phyloP scores from a whole-genome alignment of 2,888 invertebrate species.

The Seira ritae region DNA sequence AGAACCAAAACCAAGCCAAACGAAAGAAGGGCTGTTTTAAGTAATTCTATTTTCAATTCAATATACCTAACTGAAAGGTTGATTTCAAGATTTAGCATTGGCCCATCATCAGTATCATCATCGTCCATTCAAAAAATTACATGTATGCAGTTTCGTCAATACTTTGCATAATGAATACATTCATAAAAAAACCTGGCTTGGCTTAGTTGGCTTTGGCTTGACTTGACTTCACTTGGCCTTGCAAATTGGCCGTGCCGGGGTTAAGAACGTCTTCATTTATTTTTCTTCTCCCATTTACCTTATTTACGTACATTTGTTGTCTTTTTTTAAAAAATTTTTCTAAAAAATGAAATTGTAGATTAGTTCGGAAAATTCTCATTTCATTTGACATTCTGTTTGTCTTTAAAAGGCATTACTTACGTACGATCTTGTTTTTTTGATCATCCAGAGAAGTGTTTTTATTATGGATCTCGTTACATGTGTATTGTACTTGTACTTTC shows the following conservation, averaged over 20 bases:
- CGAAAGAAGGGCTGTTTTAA: no score
- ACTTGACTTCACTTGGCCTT: conserved; percentile 10
- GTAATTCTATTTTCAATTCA: no score
- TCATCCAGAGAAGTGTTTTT: neutral
- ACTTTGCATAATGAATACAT: no score
- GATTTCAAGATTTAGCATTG: no score
- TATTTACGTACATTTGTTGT: conserved; percentile 17
- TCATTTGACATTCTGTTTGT: conserved; percentile 17
- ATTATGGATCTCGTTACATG: no score
- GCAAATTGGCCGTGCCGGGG: neutral
- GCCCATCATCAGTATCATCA: no score
- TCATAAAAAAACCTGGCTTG: no score
- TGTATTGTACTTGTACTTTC: conserved; percentile 10
- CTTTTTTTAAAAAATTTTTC: no score
- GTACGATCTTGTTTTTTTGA: neutral
- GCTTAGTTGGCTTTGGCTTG: no score
- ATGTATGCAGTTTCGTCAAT: no score
- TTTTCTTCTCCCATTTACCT: neutral
- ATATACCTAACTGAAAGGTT: neutral
- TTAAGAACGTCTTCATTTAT: conserved; percentile 1
- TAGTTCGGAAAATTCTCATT: neutral
- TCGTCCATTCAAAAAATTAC: no score
- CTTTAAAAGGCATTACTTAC: neutral
- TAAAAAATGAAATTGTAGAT: neutral
- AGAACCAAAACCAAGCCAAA: no score